Evolutionary conservation across 2,113 vertebrate genomes (phyloP).

Genomic region (Melospiza melodia): DNA sequence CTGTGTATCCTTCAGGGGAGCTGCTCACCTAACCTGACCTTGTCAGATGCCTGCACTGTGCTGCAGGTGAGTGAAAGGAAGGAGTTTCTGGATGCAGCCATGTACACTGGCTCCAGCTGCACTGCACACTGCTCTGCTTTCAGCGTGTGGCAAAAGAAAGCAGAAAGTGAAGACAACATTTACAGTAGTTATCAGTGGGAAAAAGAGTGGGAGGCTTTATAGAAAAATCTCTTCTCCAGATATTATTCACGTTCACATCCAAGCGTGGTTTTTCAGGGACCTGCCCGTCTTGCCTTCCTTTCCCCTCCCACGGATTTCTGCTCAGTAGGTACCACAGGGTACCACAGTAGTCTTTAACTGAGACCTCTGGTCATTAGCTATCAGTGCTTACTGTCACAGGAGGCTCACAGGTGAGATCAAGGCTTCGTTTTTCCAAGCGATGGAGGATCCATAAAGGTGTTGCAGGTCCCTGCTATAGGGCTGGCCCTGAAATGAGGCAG

Average conservation of each 20-base stretch:
- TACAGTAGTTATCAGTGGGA: not conserved
- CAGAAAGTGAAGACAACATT: not conserved
- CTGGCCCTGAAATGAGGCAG: not conserved
- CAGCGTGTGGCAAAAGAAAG: not conserved
- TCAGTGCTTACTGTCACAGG: not conserved
- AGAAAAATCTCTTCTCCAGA: not conserved
- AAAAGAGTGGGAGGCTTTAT: not conserved
- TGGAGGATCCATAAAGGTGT: not conserved
- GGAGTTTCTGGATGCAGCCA: accelerated
- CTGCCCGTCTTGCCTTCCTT: not conserved
- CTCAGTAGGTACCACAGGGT: not conserved
- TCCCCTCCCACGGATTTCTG: not conserved
- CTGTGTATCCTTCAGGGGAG: not conserved
- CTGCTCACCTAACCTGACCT: not conserved
- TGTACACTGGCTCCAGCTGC: not conserved
- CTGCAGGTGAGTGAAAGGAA: not conserved
- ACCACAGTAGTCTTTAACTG: not conserved
- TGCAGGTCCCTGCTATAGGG: not conserved
- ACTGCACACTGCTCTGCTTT: not conserved
- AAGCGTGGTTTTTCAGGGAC: not conserved
- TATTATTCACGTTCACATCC: not conserved
- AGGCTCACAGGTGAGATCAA: not conserved
- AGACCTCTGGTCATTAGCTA: not conserved
- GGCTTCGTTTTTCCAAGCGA: not conserved
- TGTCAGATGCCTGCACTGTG: not conserved